Conservation (phyloP, 2,888 invertebrate genomes). For the Pseudococcus viburni region DNA sequence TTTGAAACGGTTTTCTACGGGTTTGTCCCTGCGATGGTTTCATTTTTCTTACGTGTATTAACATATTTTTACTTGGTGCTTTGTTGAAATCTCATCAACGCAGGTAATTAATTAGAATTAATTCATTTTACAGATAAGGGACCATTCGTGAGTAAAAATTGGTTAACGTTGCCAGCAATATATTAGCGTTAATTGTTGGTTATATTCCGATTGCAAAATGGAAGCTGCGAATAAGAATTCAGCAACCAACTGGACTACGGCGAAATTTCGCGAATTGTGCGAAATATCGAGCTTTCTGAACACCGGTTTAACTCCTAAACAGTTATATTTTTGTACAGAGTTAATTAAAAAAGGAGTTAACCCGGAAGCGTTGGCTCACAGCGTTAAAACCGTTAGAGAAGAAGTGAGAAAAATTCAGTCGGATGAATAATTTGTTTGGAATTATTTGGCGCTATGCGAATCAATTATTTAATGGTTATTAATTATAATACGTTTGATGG, state of each 20-base stretch:
- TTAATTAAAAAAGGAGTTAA: slow-evolving; percentile 61
- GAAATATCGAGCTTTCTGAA: slow-evolving; percentile 60
- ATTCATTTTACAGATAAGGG: slow-evolving; percentile 10
- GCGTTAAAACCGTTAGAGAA: slow-evolving; percentile 29
- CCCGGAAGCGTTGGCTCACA: slow-evolving; percentile 61
- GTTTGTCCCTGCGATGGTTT: not conserved
- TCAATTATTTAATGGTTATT: slow-evolving; percentile 54
- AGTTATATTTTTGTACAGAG: slow-evolving; percentile 38
- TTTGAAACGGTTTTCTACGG: slow-evolving; percentile 10
- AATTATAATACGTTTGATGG: not conserved
- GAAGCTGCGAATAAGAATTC: slow-evolving; percentile 52
- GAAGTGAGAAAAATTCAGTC: slow-evolving; percentile 58
- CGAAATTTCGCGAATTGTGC: slow-evolving; percentile 52
- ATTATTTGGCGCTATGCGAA: not conserved
- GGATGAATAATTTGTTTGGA: not conserved
- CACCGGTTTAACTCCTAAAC: slow-evolving; percentile 53
- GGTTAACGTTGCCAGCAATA: slow-evolving; percentile 13
- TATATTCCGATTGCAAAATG: slow-evolving; percentile 53
- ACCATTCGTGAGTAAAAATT: not conserved
- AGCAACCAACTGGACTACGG: slow-evolving; percentile 45
- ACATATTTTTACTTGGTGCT: not conserved
- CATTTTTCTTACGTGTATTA: not conserved
- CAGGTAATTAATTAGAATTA: slow-evolving; percentile 33
- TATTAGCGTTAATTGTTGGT: slow-evolving; percentile 36
- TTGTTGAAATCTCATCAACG: not conserved